A percentile compares a stretch with the other conserved stretches of the same genome.
Evolutionary conservation across 2,113 vertebrate genomes (phyloP).

Genomic region (Ceyx cyanopectus): DNA sequence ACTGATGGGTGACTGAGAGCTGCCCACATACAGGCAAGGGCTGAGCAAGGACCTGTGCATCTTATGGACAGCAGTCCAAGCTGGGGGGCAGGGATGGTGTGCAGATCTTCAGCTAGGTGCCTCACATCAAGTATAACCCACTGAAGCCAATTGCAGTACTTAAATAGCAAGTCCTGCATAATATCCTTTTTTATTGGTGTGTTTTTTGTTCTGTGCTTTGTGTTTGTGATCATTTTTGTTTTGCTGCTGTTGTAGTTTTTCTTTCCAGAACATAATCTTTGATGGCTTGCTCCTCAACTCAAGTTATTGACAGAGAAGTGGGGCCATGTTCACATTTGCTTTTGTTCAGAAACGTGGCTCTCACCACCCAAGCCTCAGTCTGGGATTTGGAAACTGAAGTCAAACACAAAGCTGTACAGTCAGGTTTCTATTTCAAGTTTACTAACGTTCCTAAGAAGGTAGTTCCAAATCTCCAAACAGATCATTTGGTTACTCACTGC

Average conservation of each 20-base stretch:
- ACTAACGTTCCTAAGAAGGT: background rate
- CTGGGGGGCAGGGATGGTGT: fast-evolving
- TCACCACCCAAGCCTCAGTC: background rate
- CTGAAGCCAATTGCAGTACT: background rate
- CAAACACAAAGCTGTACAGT: background rate
- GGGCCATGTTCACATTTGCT: background rate
- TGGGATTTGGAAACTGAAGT: background rate
- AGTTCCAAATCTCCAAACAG: background rate
- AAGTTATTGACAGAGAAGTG: background rate
- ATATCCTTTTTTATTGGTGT: no score
- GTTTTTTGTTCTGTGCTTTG: no score
- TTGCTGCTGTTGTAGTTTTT: background rate
- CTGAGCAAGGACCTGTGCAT: background rate
- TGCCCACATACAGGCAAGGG: background rate
- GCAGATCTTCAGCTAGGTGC: background rate
- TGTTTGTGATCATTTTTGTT: no score
- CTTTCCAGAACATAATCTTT: background rate
- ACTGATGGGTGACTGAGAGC: background rate
- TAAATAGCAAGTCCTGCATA: background rate
- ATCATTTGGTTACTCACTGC: background rate
- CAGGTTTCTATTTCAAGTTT: background rate
- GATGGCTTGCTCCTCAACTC: background rate
- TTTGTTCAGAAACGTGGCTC: background rate
- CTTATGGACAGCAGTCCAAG: background rate
- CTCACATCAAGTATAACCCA: background rate